Percentiles rank a stretch among this genome's conserved stretches.
These are phyloP conservation scores for Perca fluviatilis DNA, from an alignment of 2,113 vertebrate genomes.

Conservation along the genomic window DNA sequence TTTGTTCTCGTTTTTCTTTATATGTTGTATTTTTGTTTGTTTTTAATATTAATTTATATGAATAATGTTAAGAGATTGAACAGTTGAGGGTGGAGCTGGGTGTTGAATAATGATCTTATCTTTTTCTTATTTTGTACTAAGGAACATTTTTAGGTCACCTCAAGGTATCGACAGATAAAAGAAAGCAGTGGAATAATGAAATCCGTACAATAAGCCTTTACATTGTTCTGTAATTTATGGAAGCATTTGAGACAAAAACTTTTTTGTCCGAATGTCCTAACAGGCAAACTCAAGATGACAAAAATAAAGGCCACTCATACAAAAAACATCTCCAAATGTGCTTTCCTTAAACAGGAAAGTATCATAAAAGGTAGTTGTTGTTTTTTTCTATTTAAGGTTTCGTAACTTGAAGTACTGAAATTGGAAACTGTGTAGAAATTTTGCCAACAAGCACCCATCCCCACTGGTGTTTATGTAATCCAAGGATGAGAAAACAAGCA, in stretches of 20 bases:
- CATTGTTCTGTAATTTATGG: neutral
- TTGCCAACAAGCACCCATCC: conserved; percentile 12
- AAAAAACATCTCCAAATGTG: neutral
- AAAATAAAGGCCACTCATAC: neutral
- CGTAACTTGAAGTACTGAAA: neutral
- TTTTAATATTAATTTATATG: neutral
- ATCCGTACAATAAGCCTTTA: neutral
- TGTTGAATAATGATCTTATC: neutral
- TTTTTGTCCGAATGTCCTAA: neutral
- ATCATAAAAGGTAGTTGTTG: neutral
- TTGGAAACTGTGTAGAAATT: conserved; percentile 1
- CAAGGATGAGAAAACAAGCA: conserved; percentile 21
- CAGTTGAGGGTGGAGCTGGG: neutral
- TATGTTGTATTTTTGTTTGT: no score
- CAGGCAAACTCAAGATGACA: neutral
- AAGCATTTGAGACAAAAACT: no score
- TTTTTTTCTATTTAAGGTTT: conserved; percentile 17
- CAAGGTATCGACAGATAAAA: neutral
- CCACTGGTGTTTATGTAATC: conserved; percentile 51
- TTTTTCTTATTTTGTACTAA: neutral
- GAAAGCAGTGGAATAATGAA: neutral
- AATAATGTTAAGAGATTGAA: neutral
- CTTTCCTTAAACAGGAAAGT: neutral
- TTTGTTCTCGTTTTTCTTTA: neutral
- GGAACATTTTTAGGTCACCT: neutral